phyloP scores from a whole-genome alignment of 2,888 invertebrate genomes.

The Catocala fraxini region DNA sequence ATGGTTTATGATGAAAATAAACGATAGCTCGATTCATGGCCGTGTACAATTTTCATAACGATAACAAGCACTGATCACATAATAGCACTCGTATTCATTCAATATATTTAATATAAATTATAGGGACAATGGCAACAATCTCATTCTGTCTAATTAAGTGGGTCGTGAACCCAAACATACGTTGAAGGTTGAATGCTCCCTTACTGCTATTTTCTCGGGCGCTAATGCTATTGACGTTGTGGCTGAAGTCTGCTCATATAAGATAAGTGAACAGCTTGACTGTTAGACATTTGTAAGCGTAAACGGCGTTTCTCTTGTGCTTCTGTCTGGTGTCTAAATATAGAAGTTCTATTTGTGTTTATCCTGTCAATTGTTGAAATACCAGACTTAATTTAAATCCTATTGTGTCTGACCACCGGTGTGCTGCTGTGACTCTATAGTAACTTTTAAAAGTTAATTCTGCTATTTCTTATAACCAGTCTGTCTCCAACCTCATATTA shows the following conservation, averaged over 20 bases:
- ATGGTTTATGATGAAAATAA: background rate
- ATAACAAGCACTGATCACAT: background rate
- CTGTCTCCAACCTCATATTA: too few relatives aligned
- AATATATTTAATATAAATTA: slow-evolving; percentile 5
- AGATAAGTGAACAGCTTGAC: slow-evolving; percentile 52
- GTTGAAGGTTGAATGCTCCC: slow-evolving; percentile 7
- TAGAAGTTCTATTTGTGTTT: too few relatives aligned
- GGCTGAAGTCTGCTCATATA: slow-evolving; percentile 54
- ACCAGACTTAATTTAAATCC: too few relatives aligned
- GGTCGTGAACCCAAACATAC: slow-evolving; percentile 13
- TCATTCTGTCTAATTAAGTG: slow-evolving; percentile 16
- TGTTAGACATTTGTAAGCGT: slow-evolving; percentile 14
- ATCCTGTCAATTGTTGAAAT: too few relatives aligned
- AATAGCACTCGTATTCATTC: background rate
- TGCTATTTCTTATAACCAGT: too few relatives aligned
- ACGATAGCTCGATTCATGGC: background rate
- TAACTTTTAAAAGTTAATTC: too few relatives aligned
- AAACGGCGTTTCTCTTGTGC: slow-evolving; percentile 4
- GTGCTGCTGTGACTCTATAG: too few relatives aligned
- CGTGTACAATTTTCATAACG: background rate
- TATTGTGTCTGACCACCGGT: too few relatives aligned
- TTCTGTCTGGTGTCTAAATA: background rate
- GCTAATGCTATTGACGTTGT: slow-evolving; percentile 19
- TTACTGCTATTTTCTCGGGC: slow-evolving; percentile 22
- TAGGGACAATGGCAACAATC: slow-evolving; percentile 2